These are phyloP conservation scores for Rhyacichthys aspro DNA, from an alignment of 2,797 vertebrate species.

Conservation along the genomic window DNA sequence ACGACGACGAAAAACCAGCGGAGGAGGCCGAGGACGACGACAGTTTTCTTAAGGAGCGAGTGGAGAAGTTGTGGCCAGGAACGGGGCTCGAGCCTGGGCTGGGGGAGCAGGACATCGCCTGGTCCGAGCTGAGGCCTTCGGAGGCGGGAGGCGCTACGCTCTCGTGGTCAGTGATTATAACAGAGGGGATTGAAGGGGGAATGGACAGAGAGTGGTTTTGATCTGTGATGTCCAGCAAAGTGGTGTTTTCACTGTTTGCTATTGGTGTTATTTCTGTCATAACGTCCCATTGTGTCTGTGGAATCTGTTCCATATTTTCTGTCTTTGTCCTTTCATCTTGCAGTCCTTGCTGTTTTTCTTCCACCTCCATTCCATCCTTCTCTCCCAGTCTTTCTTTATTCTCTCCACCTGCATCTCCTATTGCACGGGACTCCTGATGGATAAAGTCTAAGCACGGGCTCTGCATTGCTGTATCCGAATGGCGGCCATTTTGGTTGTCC, in stretches of 20 bases:
- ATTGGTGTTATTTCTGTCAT: slow-evolving; percentile 10
- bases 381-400: slow-evolving; percentile 23
- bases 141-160: slow-evolving; percentile 52
- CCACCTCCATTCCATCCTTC: slow-evolving; percentile 18
- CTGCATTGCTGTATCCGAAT: slow-evolving; percentile 37
- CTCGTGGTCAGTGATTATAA: slow-evolving; percentile 93
- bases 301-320: slow-evolving; percentile 13
- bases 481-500: slow-evolving; percentile 50
- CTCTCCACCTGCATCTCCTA: slow-evolving; percentile 25
- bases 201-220: slow-evolving; percentile 28
- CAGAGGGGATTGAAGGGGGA: slow-evolving; percentile 82
- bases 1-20: slow-evolving; percentile 96
- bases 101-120: slow-evolving; percentile 49
- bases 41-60: slow-evolving; percentile 86
- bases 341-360: slow-evolving; percentile 19
- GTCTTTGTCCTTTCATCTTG: slow-evolving; percentile 34
- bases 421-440: slow-evolving; percentile 30
- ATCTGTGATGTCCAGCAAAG: slow-evolving; percentile 8
- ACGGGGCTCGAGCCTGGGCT: slow-evolving; percentile 70
- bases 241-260: slow-evolving; percentile 15
- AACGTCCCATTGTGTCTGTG: slow-evolving; percentile 22
- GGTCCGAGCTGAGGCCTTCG: slow-evolving; percentile 47
- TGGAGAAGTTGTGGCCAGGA: slow-evolving; percentile 49
- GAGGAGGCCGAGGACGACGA: slow-evolving; percentile 97
- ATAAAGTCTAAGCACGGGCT: slow-evolving; percentile 25